These are phyloP conservation scores for Anguilla obscura DNA, from an alignment of 2,797 vertebrate genomes.

Conservation along the genomic window DNA sequence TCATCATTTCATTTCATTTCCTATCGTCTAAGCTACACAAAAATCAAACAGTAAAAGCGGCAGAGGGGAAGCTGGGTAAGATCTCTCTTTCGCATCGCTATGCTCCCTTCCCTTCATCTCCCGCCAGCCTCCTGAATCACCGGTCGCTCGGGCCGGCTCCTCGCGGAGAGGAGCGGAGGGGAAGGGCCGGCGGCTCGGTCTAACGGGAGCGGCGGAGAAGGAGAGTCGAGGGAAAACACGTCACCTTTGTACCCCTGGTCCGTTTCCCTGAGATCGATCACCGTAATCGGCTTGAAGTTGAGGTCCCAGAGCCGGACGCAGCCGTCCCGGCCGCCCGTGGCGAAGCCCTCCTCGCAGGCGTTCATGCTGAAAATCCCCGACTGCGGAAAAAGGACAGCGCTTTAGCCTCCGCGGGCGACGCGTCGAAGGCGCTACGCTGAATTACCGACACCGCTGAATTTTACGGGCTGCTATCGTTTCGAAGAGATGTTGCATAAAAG, in stretches of 20 bases:
- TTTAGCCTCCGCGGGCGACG: conserved; percentile 51
- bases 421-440: background rate
- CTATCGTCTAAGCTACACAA: background rate
- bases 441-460: background rate
- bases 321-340: conserved; percentile 95
- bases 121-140: background rate
- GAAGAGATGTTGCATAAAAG: background rate
- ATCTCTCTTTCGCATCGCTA: background rate
- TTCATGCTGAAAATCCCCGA: conserved; percentile 99
- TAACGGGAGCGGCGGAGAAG: background rate
- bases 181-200: background rate
- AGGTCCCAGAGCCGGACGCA: conserved; percentile 98
- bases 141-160: background rate
- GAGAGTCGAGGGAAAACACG: conserved; percentile 2
- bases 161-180: background rate
- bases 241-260: conserved; percentile 99
- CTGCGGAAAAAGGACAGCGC: conserved; percentile 63
- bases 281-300: conserved; percentile 99
- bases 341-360: conserved; percentile 97
- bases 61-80: background rate
- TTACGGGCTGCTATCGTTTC: background rate
- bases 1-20: background rate
- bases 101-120: background rate
- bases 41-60: background rate
- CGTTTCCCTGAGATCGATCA: conserved; percentile 99